These are phyloP conservation scores for Petrolisthes cinctipes DNA, from an alignment of 2,888 invertebrate species.

Conservation along the genomic window DNA sequence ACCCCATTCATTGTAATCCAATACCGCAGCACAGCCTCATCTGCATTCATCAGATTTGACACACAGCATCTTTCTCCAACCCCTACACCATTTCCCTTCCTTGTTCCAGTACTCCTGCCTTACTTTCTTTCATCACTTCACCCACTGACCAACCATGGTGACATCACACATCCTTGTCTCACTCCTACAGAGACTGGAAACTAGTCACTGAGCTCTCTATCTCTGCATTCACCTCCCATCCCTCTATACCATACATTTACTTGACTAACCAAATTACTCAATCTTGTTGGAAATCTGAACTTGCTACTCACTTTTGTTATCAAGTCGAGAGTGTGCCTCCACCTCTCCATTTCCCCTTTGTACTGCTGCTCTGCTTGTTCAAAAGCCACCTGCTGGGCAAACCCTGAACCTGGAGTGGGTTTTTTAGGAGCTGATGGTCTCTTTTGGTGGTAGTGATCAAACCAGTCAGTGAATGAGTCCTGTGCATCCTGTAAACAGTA, in stretches of 20 bases:
- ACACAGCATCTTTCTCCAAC: too few relatives aligned
- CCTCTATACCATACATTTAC: not conserved
- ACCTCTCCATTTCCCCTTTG: constrained; percentile 81
- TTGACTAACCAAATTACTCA: not conserved
- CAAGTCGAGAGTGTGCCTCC: constrained; percentile 76
- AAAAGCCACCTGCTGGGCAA: constrained; percentile 88
- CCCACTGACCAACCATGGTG: not conserved
- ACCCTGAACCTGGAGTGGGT: constrained; percentile 72
- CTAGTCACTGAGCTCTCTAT: too few relatives aligned
- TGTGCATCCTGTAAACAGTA: constrained; percentile 77
- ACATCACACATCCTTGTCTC: too few relatives aligned
- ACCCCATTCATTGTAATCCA: too few relatives aligned
- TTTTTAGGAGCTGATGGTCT: constrained; percentile 75
- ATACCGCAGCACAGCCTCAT: too few relatives aligned
- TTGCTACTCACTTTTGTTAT: constrained; percentile 76
- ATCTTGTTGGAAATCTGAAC: not conserved
- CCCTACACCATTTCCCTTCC: too few relatives aligned
- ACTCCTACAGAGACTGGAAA: not conserved
- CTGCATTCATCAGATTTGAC: too few relatives aligned
- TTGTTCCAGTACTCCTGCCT: too few relatives aligned
- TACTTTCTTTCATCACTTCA: too few relatives aligned
- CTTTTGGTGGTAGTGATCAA: constrained; percentile 83
- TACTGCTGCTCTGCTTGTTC: constrained; percentile 87
- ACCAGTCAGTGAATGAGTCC: constrained; percentile 91
- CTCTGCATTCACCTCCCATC: not conserved